phyloP scores from a whole-genome alignment of 1,140 invertebrate species.

The Polypedilum pembai region DNA sequence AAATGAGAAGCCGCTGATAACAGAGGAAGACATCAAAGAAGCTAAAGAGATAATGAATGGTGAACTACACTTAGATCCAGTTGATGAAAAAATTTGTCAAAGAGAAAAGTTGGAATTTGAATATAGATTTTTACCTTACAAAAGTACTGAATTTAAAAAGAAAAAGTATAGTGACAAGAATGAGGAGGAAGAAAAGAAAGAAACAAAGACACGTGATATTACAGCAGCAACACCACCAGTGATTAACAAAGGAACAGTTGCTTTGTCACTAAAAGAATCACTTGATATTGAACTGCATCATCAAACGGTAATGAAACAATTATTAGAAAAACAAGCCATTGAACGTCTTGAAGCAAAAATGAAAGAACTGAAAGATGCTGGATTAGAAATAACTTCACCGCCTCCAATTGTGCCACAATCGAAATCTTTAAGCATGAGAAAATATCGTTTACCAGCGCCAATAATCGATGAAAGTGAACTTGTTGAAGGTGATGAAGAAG shows the following conservation, averaged over 20 bases:
- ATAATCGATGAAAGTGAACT: not conserved
- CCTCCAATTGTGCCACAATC: conserved; percentile 32
- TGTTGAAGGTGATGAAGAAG: not conserved
- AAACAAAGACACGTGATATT: conserved; percentile 54
- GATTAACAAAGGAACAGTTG: conserved; percentile 36
- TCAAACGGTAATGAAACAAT: not conserved
- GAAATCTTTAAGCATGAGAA: not conserved
- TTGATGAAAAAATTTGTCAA: conserved; percentile 32
- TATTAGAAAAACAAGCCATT: conserved; percentile 38
- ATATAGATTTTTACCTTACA: conserved; percentile 54
- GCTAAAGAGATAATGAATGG: conserved; percentile 43
- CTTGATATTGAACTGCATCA: conserved; percentile 36
- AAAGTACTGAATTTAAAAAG: conserved; percentile 55
- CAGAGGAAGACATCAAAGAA: conserved; percentile 52
- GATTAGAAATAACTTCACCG: conserved; percentile 34
- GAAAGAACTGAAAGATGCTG: conserved; percentile 32
- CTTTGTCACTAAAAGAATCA: conserved; percentile 39
- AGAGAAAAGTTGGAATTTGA: conserved; percentile 35
- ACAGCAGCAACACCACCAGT: conserved; percentile 59
- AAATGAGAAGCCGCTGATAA: conserved; percentile 45
- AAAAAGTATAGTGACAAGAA: conserved; percentile 52
- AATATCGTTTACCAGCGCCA: not conserved
- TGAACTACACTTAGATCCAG: conserved; percentile 10
- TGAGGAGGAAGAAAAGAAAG: conserved; percentile 32
- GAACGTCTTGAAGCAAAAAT: conserved; percentile 35